phyloP scores from a whole-genome alignment of 2,888 invertebrate genomes.

The Cerceris ruficornis region DNA sequence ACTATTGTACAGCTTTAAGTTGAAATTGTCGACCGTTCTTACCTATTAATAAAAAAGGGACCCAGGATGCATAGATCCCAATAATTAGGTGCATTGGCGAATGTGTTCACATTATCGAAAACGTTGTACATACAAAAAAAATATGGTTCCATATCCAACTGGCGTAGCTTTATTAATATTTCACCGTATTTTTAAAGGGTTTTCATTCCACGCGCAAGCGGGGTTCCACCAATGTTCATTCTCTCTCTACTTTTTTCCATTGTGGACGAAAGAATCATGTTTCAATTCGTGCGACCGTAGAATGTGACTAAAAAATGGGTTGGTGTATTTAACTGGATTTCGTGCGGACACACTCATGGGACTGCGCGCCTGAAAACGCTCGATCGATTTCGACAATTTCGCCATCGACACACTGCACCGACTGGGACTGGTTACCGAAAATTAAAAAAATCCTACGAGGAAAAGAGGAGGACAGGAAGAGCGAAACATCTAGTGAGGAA shows the following conservation, averaged over 20 bases:
- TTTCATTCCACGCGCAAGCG: constrained; percentile 16
- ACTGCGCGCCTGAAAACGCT: constrained; percentile 66
- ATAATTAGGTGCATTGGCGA: too few species aligned
- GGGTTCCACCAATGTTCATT: not conserved
- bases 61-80: too few species aligned
- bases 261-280: constrained; percentile 69
- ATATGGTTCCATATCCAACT: too few species aligned
- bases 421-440: constrained; percentile 56
- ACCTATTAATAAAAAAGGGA: too few species aligned
- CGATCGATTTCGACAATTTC: constrained; percentile 78
- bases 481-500: constrained; percentile 1
- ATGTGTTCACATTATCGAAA: too few species aligned
- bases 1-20: too few species aligned
- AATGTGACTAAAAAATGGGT: constrained; percentile 57
- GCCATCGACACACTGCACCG: constrained; percentile 63
- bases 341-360: constrained; percentile 73
- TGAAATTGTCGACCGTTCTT: too few species aligned
- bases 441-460: constrained; percentile 40
- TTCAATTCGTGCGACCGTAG: constrained; percentile 70
- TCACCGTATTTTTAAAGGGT: constrained; percentile 15
- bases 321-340: constrained; percentile 79
- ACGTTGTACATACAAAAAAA: too few species aligned
- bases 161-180: constrained; percentile 46
- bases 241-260: constrained; percentile 16
- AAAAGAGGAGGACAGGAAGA: constrained; percentile 7